These are phyloP conservation scores for Dasypogon diadema DNA, from an alignment of 2,888 invertebrate species.

Conservation along the genomic window DNA sequence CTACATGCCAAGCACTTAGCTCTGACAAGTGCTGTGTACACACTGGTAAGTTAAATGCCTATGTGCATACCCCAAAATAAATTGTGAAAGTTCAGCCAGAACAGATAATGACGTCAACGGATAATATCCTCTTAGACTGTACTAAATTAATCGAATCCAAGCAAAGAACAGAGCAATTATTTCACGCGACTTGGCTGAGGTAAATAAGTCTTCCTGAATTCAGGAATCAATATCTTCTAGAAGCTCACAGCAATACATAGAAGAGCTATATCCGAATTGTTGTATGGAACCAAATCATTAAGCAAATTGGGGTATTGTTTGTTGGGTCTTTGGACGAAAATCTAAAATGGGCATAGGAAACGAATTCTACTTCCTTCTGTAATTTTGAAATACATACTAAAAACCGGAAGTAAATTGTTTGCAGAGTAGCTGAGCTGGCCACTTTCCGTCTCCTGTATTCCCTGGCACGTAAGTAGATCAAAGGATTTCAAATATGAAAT, in stretches of 20 bases:
- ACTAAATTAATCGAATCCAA: background rate
- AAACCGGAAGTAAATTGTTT: too few relatives aligned
- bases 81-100: background rate
- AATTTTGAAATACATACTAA: too few relatives aligned
- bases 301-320: background rate
- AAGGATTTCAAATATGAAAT: too few relatives aligned
- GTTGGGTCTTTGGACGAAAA: background rate
- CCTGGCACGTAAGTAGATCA: too few relatives aligned
- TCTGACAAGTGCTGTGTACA: constrained; percentile 79
- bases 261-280: background rate
- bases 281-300: background rate
- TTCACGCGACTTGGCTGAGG: constrained; percentile 1
- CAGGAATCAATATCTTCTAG: too few relatives aligned
- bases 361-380: too few relatives aligned
- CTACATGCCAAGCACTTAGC: constrained; percentile 80
- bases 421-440: too few relatives aligned
- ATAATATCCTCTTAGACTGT: background rate
- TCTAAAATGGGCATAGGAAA: too few relatives aligned
- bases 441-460: too few relatives aligned
- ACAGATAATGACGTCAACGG: background rate
- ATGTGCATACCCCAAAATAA: background rate
- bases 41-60: constrained; percentile 73
- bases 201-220: background rate
- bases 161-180: background rate
- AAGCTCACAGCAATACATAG: too few relatives aligned